phyloP scores from a whole-genome alignment of 2,888 invertebrate species.

The Acanthococcus lagerstroemiae region DNA sequence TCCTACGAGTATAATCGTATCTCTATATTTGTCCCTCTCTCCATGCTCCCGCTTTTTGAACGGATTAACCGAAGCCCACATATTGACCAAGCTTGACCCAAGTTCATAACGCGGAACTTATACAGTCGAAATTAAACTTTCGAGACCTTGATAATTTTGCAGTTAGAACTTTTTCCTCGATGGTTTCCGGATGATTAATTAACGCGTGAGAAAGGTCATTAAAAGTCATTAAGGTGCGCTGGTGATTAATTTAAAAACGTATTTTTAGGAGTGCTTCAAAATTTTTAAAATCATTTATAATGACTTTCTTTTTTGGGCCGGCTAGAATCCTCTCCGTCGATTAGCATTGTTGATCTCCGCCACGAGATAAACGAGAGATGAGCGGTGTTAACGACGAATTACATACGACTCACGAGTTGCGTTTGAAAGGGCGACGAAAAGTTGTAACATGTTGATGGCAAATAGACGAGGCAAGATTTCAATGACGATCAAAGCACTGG shows the following conservation, averaged over 20 bases:
- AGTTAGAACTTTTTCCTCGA: neutral
- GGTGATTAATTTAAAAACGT: constrained; percentile 2
- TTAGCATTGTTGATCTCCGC: neutral
- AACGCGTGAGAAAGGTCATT: constrained; percentile 25
- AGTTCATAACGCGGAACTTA: neutral
- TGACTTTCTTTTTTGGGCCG: neutral
- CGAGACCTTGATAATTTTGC: constrained; percentile 3
- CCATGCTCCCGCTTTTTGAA: neutral
- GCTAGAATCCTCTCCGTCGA: neutral
- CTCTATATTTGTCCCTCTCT: neutral
- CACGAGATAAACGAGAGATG: neutral
- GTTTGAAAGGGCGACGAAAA: no score
- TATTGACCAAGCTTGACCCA: neutral
- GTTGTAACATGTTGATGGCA: no score
- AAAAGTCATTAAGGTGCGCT: constrained; percentile 22
- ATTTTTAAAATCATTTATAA: neutral
- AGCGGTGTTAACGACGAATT: no score
- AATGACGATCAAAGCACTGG: no score
- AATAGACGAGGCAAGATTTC: no score
- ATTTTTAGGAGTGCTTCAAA: neutral
- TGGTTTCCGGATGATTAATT: constrained; percentile 23
- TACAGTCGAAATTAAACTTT: neutral
- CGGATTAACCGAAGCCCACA: neutral
- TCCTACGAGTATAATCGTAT: neutral
- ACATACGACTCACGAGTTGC: no score